A percentile compares a stretch with the other conserved stretches of the same genome.
Evolutionary conservation across 1,140 invertebrate species (phyloP).

Genomic region (Anoplophora glabripennis): DNA sequence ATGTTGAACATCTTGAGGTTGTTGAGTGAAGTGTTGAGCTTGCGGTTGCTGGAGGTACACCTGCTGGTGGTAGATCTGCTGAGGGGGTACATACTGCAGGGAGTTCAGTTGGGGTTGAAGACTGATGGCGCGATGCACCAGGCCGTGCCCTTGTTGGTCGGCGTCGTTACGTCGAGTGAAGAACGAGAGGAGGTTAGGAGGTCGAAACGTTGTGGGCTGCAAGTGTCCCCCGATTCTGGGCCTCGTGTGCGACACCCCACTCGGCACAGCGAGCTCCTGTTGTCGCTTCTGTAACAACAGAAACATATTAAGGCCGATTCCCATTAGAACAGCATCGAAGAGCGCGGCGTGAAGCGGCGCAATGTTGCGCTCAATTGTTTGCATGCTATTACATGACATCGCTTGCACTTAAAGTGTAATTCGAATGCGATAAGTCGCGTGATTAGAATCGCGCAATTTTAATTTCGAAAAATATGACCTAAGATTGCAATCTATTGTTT

Average conservation of each 20-base stretch:
- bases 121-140: too few relatives aligned
- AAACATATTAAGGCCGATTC: constrained; percentile 15
- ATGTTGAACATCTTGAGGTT: constrained; percentile 9
- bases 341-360: too few relatives aligned
- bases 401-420: too few relatives aligned
- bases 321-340: too few relatives aligned
- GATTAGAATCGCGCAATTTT: too few relatives aligned
- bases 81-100: constrained; percentile 11
- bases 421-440: too few relatives aligned
- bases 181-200: constrained; percentile 21
- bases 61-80: constrained; percentile 21
- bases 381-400: too few relatives aligned
- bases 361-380: too few relatives aligned
- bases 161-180: constrained; percentile 15
- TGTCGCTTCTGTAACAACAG: constrained; percentile 49
- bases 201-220: constrained; percentile 45
- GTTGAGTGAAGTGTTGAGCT: constrained; percentile 26
- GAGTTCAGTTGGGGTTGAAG: not conserved
- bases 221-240: constrained; percentile 42
- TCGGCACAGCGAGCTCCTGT: constrained; percentile 32
- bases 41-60: constrained; percentile 24
- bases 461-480: too few relatives aligned
- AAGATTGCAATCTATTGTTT: too few relatives aligned
- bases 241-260: constrained; percentile 32
- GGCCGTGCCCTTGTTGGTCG: constrained; percentile 1